These are phyloP conservation scores for Pantelozetes paolii DNA, from an alignment of 2,888 invertebrate species.

Conservation along the genomic window DNA sequence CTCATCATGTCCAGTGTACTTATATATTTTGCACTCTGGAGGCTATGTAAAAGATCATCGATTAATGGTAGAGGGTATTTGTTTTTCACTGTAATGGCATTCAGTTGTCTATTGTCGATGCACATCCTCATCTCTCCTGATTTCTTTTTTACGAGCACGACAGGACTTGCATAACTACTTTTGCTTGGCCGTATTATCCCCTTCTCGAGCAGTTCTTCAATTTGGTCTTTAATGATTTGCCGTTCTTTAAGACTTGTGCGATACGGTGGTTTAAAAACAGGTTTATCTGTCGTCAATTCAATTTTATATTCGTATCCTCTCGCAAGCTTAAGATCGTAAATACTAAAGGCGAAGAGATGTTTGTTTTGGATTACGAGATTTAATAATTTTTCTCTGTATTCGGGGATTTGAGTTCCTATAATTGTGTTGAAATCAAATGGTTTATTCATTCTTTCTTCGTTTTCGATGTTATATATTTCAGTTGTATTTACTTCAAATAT, in stretches of 20 bases:
- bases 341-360: too few relatives aligned
- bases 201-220: conserved; percentile 15
- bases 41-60: neutral
- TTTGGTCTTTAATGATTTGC: neutral
- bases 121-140: neutral
- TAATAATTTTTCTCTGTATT: too few relatives aligned
- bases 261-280: conserved; percentile 6
- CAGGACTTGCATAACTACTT: conserved; percentile 12
- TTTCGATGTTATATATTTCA: too few relatives aligned
- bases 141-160: conserved; percentile 21
- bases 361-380: too few relatives aligned
- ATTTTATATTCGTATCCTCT: too few relatives aligned
- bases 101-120: conserved; percentile 27
- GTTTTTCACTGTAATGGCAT: conserved; percentile 15
- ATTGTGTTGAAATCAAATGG: too few relatives aligned
- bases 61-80: conserved; percentile 19
- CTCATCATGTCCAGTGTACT: conserved; percentile 10
- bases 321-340: too few relatives aligned
- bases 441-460: too few relatives aligned
- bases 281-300: neutral
- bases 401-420: too few relatives aligned
- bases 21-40: conserved; percentile 20
- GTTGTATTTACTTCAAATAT: too few relatives aligned
- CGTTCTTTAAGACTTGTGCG: conserved; percentile 2
- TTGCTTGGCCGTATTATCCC: conserved; percentile 14